Evolutionary conservation across 2,113 vertebrate genomes (phyloP).

Genomic region (Emydocephalus ijimae): DNA sequence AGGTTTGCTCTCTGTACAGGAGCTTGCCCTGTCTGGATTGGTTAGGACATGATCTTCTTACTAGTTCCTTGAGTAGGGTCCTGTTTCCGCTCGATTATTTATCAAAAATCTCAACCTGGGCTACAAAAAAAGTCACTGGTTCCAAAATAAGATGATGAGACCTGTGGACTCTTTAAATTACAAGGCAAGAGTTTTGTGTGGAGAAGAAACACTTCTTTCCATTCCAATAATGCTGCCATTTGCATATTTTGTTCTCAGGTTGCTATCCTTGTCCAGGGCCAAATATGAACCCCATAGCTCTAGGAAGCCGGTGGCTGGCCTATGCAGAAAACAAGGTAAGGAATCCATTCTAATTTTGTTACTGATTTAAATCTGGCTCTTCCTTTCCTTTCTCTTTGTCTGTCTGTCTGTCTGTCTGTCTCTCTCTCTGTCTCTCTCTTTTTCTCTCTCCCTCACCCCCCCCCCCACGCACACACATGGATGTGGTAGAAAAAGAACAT

Average conservation of each 20-base stretch:
- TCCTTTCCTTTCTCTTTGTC: background rate
- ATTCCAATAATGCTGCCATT: constrained; percentile 43
- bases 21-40: background rate
- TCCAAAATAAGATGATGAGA: background rate
- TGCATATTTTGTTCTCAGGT: constrained; percentile 73
- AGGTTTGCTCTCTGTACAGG: background rate
- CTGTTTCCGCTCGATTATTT: too few species aligned
- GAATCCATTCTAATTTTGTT: background rate
- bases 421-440: background rate
- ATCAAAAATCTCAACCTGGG: background rate
- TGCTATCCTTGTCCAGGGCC: constrained; percentile 96
- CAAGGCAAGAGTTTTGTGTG: constrained; percentile 49
- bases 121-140: background rate
- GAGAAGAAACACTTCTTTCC: constrained; percentile 36
- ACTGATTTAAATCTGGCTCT: background rate
- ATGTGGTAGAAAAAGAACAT: background rate
- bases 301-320: constrained; percentile 94
- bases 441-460: background rate
- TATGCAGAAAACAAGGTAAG: constrained; percentile 98
- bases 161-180: constrained; percentile 48
- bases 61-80: background rate
- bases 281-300: constrained; percentile 93
- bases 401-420: too few species aligned
- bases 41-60: background rate
- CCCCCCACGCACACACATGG: background rate